Evolutionary conservation across 2,113 vertebrate species (phyloP).

Genomic region (Festucalex cinctus): DNA sequence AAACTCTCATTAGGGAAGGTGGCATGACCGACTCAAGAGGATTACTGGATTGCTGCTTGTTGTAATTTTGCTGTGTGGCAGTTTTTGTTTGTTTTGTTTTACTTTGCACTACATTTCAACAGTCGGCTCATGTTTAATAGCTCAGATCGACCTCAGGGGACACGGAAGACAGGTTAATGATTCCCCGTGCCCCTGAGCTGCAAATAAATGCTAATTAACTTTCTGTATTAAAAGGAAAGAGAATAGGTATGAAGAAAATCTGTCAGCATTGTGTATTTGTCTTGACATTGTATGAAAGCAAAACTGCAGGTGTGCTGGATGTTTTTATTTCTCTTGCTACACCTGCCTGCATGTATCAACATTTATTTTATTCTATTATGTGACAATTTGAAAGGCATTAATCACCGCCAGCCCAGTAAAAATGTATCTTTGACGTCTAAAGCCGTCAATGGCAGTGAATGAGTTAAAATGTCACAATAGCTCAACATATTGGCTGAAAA

Average conservation of each 20-base stretch:
- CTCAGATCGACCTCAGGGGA: constrained; percentile 19
- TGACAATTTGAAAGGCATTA: constrained; percentile 25
- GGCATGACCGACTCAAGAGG: constrained; percentile 6
- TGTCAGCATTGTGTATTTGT: background rate
- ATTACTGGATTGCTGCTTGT: constrained; percentile 9
- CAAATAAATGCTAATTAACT: constrained; percentile 45
- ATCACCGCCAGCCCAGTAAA: no score
- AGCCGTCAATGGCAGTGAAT: no score
- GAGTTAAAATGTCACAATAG: constrained; percentile 16
- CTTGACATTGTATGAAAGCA: constrained; percentile 27
- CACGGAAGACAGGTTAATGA: constrained; percentile 39
- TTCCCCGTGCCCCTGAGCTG: constrained; percentile 25
- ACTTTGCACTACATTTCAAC: background rate
- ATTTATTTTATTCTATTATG: constrained; percentile 17
- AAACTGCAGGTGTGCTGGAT: constrained; percentile 49
- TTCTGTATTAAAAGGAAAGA: constrained; percentile 15
- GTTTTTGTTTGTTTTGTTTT: constrained; percentile 26
- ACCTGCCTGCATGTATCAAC: constrained; percentile 11
- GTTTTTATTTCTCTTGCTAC: constrained; percentile 36
- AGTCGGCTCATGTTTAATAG: constrained; percentile 28
- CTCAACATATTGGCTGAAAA: constrained; percentile 27
- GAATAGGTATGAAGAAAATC: constrained; percentile 9
- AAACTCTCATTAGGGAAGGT: constrained; percentile 20
- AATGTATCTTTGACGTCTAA: no score
- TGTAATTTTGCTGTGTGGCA: constrained; percentile 21